Base-by-base conservation (phyloP, 2,888 invertebrate species). In the Ichneumon xanthorius region DNA sequence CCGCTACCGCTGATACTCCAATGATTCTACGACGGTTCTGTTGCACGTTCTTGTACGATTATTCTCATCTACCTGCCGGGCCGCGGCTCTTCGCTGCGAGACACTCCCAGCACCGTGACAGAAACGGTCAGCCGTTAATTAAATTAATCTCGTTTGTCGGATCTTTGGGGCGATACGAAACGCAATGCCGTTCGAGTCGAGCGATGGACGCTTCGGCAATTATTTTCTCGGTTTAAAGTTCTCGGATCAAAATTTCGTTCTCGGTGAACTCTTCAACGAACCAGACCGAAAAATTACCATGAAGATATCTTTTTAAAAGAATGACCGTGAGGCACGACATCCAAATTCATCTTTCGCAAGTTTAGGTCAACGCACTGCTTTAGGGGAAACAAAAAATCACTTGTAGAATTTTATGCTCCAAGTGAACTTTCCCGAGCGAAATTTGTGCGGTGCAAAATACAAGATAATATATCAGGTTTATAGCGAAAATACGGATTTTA, bases 101-200 rank as follows among this genome's bases (percentile, higher is more conserved):
- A n/a, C 40, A 40, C 50, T 16, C 22, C 40, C n/a, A 16, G 26
- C 9, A 40, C 67, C 55, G 50, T 55, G 67, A 77, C 65, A 67
- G 77, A n/a, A n/a, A 77, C 53, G 22, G 26, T 55, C 40, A 22
- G 65, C 4, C 22, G 48, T 67, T 40, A 67, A 67, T 67, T 53
- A 40, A 55, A 77, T 67, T 19, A 67, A 77, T 37, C 77, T 67
- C 53, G 65, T 77, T 65, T 6, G 48, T 53, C 7, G n/a, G 50
- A 67, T 26, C 30, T 53, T 40, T 55, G 11, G 30, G 22, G 53
- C 4, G 45, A 75, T 45, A 50, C 45, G 7, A 16, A 40, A 26
- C 22, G 48, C 48, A n/a, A 45, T 48, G 7, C 9, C 4, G 5
- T 19, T 6, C 48, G 45, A 75, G 45, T 19, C 76, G 19, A 30